Evolutionary conservation across 2,888 invertebrate genomes (phyloP).

Genomic region (Beris chalybata): DNA sequence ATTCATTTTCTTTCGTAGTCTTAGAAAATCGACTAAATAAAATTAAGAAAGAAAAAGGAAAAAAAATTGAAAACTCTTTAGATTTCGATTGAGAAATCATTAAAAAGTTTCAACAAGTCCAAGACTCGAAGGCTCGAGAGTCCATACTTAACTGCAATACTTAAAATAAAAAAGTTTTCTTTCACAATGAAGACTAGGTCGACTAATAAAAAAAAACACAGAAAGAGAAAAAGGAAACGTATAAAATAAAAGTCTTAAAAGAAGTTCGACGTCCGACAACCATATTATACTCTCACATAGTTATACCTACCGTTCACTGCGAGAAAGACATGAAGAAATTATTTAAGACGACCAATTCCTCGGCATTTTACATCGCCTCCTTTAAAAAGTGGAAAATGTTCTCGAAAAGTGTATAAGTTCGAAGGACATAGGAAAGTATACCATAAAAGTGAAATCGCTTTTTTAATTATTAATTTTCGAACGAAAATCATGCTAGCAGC

Average conservation of each 20-base stretch:
- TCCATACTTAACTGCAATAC: conserved; percentile 3
- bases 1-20: too few relatives aligned
- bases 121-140: neutral
- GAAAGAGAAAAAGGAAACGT: conserved; percentile 3
- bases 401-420: too few relatives aligned
- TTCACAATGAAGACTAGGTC: neutral
- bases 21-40: too few relatives aligned
- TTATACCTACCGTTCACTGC: neutral
- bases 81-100: conserved; percentile 15
- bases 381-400: neutral
- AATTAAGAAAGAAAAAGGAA: neutral
- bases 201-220: neutral
- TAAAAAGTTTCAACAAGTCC: conserved; percentile 11
- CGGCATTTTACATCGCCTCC: neutral
- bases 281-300: neutral
- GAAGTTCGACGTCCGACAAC: neutral
- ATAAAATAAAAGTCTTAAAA: conserved; percentile 6
- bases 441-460: too few relatives aligned
- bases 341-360: conserved; percentile 6
- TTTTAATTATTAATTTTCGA: too few relatives aligned
- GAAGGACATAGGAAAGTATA: too few relatives aligned
- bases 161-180: conserved; percentile 2
- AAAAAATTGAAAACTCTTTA: neutral
- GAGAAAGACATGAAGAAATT: conserved; percentile 8
- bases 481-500: too few relatives aligned